phyloP scores from a whole-genome alignment of 2,888 invertebrate species.

The Selenia dentaria region DNA sequence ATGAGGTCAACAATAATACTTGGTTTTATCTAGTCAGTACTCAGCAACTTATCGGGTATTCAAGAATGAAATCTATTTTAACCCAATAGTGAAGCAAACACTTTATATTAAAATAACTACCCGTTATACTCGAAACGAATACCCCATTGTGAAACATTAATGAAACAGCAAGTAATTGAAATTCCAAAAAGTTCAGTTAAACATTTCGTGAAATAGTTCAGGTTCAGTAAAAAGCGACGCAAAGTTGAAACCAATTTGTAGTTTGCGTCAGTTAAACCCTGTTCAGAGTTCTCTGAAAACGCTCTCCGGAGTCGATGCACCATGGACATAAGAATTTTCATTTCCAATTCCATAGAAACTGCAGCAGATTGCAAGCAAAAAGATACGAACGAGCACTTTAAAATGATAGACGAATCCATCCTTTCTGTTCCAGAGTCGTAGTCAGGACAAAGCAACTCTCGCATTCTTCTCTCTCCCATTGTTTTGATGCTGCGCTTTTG shows the following conservation, averaged over 20 bases:
- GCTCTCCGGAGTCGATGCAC: not conserved
- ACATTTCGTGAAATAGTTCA: not conserved
- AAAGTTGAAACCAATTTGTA: constrained; percentile 2
- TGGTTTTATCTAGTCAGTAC: too few relatives aligned
- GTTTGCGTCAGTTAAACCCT: not conserved
- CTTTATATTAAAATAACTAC: too few relatives aligned
- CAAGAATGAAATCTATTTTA: too few relatives aligned
- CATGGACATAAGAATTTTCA: constrained; percentile 4
- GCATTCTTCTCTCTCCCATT: constrained; percentile 42
- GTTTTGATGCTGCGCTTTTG: constrained; percentile 69
- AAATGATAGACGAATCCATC: constrained; percentile 1
- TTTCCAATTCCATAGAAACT: constrained; percentile 11
- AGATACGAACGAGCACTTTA: not conserved
- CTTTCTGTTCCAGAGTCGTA: not conserved
- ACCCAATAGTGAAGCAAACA: too few relatives aligned
- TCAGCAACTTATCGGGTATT: too few relatives aligned
- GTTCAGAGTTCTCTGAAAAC: not conserved
- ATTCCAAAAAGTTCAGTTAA: not conserved
- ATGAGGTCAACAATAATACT: too few relatives aligned
- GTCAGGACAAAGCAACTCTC: constrained; percentile 17
- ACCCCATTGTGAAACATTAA: not conserved
- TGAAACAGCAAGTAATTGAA: constrained; percentile 1
- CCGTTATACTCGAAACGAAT: too few relatives aligned
- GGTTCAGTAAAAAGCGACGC: not conserved
- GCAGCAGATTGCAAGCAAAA: constrained; percentile 1